Evolutionary conservation across 1,140 invertebrate species (phyloP).

Genomic region (Antheraea mylitta): DNA sequence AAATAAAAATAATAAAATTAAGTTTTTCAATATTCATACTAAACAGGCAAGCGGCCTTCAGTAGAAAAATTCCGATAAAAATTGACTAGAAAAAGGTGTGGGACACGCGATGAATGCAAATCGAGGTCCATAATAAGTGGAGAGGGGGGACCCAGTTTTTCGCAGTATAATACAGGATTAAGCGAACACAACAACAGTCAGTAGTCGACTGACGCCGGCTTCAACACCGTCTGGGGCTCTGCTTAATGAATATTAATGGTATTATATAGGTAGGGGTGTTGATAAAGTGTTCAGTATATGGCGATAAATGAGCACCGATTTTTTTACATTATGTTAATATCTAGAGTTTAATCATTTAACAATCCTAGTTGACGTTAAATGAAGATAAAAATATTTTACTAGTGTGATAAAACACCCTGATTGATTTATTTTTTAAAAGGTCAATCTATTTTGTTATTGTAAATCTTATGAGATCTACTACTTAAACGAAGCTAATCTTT

Average conservation of each 20-base stretch:
- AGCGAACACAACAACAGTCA: conserved; percentile 17
- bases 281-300: neutral
- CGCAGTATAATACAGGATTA: conserved; percentile 5
- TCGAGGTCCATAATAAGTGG: neutral
- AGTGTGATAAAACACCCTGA: too few relatives aligned
- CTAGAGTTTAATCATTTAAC: too few relatives aligned
- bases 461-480: too few relatives aligned
- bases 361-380: too few relatives aligned
- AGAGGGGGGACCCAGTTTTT: neutral
- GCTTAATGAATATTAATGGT: conserved; percentile 25
- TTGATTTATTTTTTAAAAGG: too few relatives aligned
- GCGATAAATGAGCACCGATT: neutral
- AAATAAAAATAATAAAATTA: too few relatives aligned
- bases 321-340: neutral
- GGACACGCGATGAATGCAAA: neutral
- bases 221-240: neutral
- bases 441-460: too few relatives aligned
- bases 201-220: neutral
- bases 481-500: too few relatives aligned
- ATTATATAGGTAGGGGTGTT: conserved; percentile 19
- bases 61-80: conserved; percentile 19
- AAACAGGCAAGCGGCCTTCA: neutral
- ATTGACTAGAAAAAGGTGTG: conserved; percentile 1
- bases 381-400: too few relatives aligned
- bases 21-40: neutral